phyloP scores from a whole-genome alignment of 2,113 vertebrate species.

The Serranochromis macrocephalus region DNA sequence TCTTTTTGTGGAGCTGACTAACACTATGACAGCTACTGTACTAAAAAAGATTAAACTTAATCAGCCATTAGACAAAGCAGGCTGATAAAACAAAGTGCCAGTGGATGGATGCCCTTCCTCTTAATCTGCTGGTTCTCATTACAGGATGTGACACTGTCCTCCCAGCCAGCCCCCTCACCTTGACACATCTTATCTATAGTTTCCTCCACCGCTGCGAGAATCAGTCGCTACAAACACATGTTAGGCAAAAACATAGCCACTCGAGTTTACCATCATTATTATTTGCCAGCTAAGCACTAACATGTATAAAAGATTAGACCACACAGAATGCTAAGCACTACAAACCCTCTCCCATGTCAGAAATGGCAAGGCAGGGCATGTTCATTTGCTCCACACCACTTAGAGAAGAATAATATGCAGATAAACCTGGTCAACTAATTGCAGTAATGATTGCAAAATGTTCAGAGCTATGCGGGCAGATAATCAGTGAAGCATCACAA shows the following conservation, averaged over 20 bases:
- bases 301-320: background rate
- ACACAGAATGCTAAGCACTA: background rate
- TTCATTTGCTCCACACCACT: background rate
- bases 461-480: slow-evolving; percentile 6
- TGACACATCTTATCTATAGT: background rate
- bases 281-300: background rate
- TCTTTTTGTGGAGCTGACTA: background rate
- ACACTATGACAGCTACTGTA: background rate
- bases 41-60: background rate
- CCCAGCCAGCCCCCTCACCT: background rate
- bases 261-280: background rate
- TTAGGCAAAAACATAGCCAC: background rate
- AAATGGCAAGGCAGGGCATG: background rate
- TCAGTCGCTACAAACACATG: background rate
- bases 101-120: background rate
- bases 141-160: background rate
- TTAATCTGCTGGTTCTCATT: background rate
- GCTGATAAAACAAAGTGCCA: background rate
- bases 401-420: slow-evolving; percentile 20
- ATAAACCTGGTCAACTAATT: slow-evolving; percentile 44
- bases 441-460: slow-evolving; percentile 34
- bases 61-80: background rate
- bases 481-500: slow-evolving; percentile 34
- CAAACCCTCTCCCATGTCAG: background rate
- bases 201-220: background rate